Conservation (phyloP, 2,888 invertebrate genomes). For the Cryptocephalus moraei region DNA sequence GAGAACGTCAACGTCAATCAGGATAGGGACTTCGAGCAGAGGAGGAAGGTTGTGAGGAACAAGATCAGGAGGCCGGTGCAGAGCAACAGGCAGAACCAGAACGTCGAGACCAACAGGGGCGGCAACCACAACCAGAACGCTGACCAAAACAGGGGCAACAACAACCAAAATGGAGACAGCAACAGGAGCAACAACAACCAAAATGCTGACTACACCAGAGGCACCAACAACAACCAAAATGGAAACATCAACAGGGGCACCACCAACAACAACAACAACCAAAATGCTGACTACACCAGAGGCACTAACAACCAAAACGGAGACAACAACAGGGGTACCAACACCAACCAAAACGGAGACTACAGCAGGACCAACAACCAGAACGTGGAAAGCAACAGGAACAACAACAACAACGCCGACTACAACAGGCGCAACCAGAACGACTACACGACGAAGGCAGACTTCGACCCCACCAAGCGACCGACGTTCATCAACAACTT, state of each 20-base stretch:
- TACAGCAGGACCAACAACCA: slow-evolving; percentile 2
- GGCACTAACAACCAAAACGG: not conserved
- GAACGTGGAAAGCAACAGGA: slow-evolving; percentile 20
- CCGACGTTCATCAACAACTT: slow-evolving; percentile 38
- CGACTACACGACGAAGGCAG: slow-evolving; percentile 8
- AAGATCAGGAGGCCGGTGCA: slow-evolving; percentile 33
- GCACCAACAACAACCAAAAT: slow-evolving; percentile 13
- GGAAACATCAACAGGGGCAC: slow-evolving; percentile 13
- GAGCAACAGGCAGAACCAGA: slow-evolving; percentile 20
- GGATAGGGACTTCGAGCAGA: slow-evolving; percentile 35
- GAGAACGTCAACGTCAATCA: slow-evolving; percentile 40
- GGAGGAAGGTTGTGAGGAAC: slow-evolving; percentile 36
- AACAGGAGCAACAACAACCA: slow-evolving; percentile 15
- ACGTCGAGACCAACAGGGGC: not conserved
- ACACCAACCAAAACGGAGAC: slow-evolving; percentile 7
- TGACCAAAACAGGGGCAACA: slow-evolving; percentile 20
- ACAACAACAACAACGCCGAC: slow-evolving; percentile 13
- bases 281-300: slow-evolving; percentile 3
- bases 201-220: not conserved
- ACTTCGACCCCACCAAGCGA: slow-evolving; percentile 18
- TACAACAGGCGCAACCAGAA: slow-evolving; percentile 18
- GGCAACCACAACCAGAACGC: slow-evolving; percentile 19
- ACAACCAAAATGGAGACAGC: slow-evolving; percentile 15
- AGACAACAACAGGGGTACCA: slow-evolving; percentile 11
- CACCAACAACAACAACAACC: slow-evolving; percentile 13